Evolutionary conservation across 2,113 vertebrate genomes (phyloP).

Genomic region (Zosterops lateralis): DNA sequence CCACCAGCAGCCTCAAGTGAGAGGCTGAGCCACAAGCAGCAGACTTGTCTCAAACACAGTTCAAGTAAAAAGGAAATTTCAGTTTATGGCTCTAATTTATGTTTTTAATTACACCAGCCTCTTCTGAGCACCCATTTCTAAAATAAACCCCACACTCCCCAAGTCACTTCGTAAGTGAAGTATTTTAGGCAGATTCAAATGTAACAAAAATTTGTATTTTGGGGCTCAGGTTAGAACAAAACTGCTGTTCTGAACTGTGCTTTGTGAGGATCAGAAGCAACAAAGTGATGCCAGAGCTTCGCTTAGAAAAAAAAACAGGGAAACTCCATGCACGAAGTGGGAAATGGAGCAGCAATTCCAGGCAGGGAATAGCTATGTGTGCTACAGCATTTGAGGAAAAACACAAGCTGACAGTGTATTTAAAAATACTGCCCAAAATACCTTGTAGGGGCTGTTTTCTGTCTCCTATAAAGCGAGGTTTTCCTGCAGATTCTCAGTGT

Average conservation of each 20-base stretch:
- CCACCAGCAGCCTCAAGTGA: background rate
- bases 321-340: background rate
- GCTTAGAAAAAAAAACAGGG: background rate
- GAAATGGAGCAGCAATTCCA: background rate
- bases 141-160: background rate
- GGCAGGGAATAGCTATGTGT: background rate
- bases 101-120: constrained; percentile 14
- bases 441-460: background rate
- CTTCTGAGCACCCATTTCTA: constrained; percentile 2
- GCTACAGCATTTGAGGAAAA: background rate
- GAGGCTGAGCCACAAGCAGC: background rate
- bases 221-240: background rate
- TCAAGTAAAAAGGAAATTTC: background rate
- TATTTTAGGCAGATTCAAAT: background rate
- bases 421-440: background rate
- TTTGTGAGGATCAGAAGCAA: background rate
- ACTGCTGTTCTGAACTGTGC: background rate
- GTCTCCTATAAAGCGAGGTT: background rate
- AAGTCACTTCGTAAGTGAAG: background rate
- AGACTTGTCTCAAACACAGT: background rate
- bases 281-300: background rate
- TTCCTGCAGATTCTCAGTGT: background rate
- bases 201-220: background rate
- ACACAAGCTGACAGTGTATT: background rate
- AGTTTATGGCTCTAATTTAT: background rate